Base-by-base conservation (phyloP, 2,888 invertebrate genomes). In the Leucophora obtusa region DNA sequence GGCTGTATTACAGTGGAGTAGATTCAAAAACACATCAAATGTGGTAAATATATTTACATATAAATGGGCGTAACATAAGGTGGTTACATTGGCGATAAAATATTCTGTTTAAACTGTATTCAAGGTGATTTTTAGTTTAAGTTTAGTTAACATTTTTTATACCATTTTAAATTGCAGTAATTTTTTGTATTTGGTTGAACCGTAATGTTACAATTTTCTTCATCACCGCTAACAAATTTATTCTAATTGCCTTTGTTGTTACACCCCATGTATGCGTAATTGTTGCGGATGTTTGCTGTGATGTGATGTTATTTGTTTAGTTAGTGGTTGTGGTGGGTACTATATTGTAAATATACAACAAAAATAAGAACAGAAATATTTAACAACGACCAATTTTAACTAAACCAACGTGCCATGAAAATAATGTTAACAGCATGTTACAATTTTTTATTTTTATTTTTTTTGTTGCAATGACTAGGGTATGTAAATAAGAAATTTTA, bases 11-110 rank as follows among this genome's bases (percentile, higher is more conserved):
- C 51, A 54, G 56, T 62, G 66, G 21, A 50, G 70, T 71, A 82
- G 71, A 54, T 54, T 60, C 60, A 62, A 68, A 66, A 68, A 62
- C 24, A 65, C 70, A 47, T 70, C 73, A 81, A 81, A 77, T 82
- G 59, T 53, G 71, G 60, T 38, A 75, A 24, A 24, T 28, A 58
- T 21, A 76, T 88, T 88, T 88, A 86, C 87, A 87, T 88, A 88
- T 84, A 89, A 88, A 88, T 89, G 89, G 88, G 85, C 86, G 88
- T 84, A 86, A 83, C 88, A 87, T 85, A 86, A 87, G 87, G 81
- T 79, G 78, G 77, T 74, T 82, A 69, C 68, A 75, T 65, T 65
- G 65, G 38, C 59, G 63, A 65, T 66, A 58, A 47, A 60, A 74
- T 54, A 70, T 59, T 38, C 21, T 28, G 59, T 63, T 69, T 75